Evolutionary conservation across 2,797 vertebrate species (phyloP).

Genomic region (Tauraco hartlaubi): DNA sequence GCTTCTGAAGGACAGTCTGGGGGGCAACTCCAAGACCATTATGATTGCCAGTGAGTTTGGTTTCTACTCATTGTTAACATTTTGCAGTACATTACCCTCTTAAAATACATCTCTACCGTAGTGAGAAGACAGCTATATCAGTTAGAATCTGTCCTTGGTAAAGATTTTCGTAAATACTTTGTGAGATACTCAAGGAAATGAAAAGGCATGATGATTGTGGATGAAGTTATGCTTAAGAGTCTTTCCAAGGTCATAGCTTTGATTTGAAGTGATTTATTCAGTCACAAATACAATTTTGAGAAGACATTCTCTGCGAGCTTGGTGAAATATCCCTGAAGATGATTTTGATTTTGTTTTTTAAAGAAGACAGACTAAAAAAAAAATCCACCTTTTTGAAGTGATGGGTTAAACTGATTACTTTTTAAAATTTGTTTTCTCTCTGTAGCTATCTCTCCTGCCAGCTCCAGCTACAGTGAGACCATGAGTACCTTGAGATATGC

Average conservation of each 20-base stretch:
- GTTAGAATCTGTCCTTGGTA: not conserved
- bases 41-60: constrained; percentile 95
- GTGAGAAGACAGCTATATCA: not conserved
- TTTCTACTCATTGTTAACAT: not conserved
- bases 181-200: not conserved
- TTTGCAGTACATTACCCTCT: not conserved
- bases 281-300: not conserved
- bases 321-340: not conserved
- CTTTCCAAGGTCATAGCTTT: not conserved
- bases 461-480: constrained; percentile 93
- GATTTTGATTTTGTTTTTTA: not conserved
- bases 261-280: not conserved
- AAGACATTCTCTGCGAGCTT: not conserved
- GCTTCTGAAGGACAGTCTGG: constrained; percentile 97
- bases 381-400: not conserved
- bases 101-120: not conserved
- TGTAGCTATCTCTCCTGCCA: constrained; percentile 94
- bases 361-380: not conserved
- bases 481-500: constrained; percentile 97
- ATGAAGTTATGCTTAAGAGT: not conserved
- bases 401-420: not conserved
- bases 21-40: constrained; percentile 97
- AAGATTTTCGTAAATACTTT: not conserved
- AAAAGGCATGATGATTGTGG: not conserved
- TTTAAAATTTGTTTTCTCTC: constrained; percentile 20